phyloP scores from a whole-genome alignment of 2,888 invertebrate species.

The Oithona nana region DNA sequence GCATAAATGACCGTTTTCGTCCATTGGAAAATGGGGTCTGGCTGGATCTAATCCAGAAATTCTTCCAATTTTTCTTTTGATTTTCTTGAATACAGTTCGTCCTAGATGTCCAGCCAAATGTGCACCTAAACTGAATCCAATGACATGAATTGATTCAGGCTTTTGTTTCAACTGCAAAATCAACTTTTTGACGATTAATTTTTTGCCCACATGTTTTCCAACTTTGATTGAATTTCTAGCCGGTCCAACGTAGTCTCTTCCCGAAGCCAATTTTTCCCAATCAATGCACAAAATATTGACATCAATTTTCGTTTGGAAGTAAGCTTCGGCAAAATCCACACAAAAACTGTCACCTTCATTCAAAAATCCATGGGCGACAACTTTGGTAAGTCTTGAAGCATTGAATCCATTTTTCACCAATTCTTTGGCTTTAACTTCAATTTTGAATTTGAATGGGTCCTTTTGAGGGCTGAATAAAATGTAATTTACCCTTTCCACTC shows the following conservation, averaged over 20 bases:
- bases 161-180: slow-evolving; percentile 10
- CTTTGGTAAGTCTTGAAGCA: too few species aligned
- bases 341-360: too few species aligned
- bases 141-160: slow-evolving; percentile 2
- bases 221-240: background rate
- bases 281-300: background rate
- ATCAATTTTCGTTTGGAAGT: too few species aligned
- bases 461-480: too few species aligned
- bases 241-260: background rate
- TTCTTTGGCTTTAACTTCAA: too few species aligned
- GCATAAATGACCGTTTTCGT: background rate
- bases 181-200: too few species aligned
- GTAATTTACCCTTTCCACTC: too few species aligned
- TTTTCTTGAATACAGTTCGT: background rate
- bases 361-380: too few species aligned
- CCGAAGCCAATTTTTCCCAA: background rate
- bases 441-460: too few species aligned
- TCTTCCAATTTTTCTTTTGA: background rate
- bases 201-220: slow-evolving; percentile 6
- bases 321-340: too few species aligned
- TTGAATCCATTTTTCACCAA: too few species aligned
- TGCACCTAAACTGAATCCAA: slow-evolving; percentile 18
- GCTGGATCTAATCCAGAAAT: slow-evolving; percentile 16
- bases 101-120: slow-evolving; percentile 14
- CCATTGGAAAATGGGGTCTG: background rate